Base-by-base conservation (phyloP, 2,888 invertebrate species). In the Perithous albicinctus region DNA sequence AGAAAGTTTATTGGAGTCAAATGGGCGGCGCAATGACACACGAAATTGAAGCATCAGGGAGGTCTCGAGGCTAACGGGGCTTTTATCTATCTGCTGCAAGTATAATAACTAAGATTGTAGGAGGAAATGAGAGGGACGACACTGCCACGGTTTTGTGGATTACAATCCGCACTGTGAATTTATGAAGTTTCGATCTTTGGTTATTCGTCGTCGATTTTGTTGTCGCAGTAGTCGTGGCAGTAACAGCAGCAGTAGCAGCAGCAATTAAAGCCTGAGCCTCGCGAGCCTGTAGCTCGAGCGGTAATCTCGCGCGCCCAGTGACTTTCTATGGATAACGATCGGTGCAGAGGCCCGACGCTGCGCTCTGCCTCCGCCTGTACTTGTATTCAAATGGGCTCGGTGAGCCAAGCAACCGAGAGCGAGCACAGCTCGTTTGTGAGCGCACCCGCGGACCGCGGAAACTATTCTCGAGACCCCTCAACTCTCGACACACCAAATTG, bases 401-500 rank as follows among this genome's bases (percentile, higher is more conserved):
- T 66, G 12, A 48, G 72, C 69, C 69, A 61, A 63, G 38, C 63
- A 43, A 41, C 12, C 48, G 20, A 4, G 46, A 70, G 32, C 29
- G 26, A 23, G 32, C 72, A 66, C 35, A 46, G 20, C 51, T 69
- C 29, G 66, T 56, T 72, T 64, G 64, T 82, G 73, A 59, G 81
- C 32, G 54, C 67, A 61, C 67, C 54, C 70, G 70, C 78, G 78
- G 70, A 82, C 70, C 72, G 66, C 78, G 82, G 75, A 82, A 82
- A 78, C 72, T 82, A 82, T 82, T 72, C 81, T 59, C 48, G 64
- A 74, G 64, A 66, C 70, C 73, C 78, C 75, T 26, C 41, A 35
- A 66, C 74, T 75, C 78, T 69, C 74, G 66, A 54, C 82, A 76
- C 85, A 85, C 88, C 87, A 87, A 89, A 89, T 89, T 87, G 90